Conservation (phyloP, 2,888 invertebrate genomes). For the Platycnemis pennipes region DNA sequence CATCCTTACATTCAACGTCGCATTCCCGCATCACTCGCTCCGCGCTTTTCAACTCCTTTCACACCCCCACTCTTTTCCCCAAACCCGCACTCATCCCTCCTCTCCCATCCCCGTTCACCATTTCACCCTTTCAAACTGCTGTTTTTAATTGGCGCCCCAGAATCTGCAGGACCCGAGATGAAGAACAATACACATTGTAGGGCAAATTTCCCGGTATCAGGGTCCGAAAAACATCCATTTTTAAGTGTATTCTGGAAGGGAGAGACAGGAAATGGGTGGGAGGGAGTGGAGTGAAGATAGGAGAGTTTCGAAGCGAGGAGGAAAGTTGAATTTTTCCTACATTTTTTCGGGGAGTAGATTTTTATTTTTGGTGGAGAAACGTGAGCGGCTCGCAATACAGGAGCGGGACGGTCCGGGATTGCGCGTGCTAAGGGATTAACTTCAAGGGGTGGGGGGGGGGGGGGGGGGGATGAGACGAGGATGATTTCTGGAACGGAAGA, state of each 20-base stretch:
- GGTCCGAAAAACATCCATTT: background rate
- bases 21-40: constrained; percentile 17
- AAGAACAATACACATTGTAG: constrained; percentile 57
- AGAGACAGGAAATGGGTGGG: no score
- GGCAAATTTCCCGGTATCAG: constrained; percentile 30
- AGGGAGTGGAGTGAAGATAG: background rate
- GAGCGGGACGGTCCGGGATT: background rate
- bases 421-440: background rate
- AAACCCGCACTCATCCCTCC: no score
- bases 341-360: background rate
- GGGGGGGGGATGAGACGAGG: background rate
- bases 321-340: background rate
- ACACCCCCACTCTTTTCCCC: background rate
- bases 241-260: background rate
- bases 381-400: background rate
- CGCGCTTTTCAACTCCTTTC: background rate
- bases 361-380: background rate
- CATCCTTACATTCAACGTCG: background rate
- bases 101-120: background rate
- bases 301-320: background rate
- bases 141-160: constrained; percentile 60
- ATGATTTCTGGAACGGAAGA: constrained; percentile 20
- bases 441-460: background rate
- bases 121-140: background rate
- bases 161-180: constrained; percentile 36